Evolutionary conservation across 2,888 invertebrate genomes (phyloP), one percentile per base, ranked within the genome.

Genomic region (Troides helena): DNA sequence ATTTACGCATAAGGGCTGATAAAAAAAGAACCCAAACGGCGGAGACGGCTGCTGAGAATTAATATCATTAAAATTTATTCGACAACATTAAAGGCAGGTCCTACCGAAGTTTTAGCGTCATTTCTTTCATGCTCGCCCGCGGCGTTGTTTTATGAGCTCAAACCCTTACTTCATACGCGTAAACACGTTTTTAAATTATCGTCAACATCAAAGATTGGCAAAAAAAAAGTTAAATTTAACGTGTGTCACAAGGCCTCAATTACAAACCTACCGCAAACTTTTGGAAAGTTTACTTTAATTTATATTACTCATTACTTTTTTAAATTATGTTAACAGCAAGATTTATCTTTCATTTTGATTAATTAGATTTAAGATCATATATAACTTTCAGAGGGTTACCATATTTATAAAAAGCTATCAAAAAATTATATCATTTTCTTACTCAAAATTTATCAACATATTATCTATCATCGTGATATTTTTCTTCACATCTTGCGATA

Each of bases 141-240:
- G 63, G 62, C 76, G 78, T 74, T 73, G 74, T 76, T 74, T 75
- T 74, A 78, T 79, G 36, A 46, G 30, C 36, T 64, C 59, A 58
- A 64, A 62, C 46, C 65, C 62, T 62, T 62, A 62, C 66, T 58
- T 62, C 53, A 58, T 62, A 79, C 77, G 79, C 82, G 69, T 76
- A 83, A 84, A 85, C 85, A 85, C 81, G 77, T 85, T 86, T n/a
- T 82, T 80, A 86, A 85, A 86, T 84, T 82, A 85, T 84, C 80
- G 81, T 81, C 74, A 77, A 74, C 74, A 72, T 80, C 78, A 78
- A 82, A 85, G 80, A 86, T 85, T 83, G 81, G 79, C 78, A 75
- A 77, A 80, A 83, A 83, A 50, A 53, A 68, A 62, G 36, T 58
- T 46, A 50, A 59, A 57, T 82, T 84, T 75, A 83, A 81, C 78